These are phyloP conservation scores for Xerus inauris DNA, from an alignment of 2,113 vertebrate species.

Conservation along the genomic window DNA sequence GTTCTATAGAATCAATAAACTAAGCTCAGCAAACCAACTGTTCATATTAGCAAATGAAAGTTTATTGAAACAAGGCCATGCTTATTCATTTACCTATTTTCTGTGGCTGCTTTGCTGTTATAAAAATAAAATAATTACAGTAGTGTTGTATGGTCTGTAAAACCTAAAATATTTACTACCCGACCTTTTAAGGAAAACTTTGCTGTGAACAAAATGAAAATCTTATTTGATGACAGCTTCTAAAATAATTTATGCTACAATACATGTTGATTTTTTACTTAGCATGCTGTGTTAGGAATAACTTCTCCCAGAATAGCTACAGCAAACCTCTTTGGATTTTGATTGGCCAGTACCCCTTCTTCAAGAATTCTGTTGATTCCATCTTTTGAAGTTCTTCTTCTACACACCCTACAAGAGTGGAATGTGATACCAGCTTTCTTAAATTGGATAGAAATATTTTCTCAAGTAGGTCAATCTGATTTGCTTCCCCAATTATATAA, in stretches of 20 bases:
- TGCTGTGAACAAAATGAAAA: not conserved
- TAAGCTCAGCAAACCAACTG: not conserved
- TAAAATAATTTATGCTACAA: not conserved
- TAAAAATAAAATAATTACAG: not conserved
- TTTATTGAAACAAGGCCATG: not conserved
- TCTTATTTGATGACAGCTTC: not conserved
- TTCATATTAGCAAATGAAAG: not conserved
- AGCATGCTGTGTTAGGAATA: not conserved
- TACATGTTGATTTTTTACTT: not conserved
- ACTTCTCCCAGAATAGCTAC: not conserved
- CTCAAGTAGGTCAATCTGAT: not conserved
- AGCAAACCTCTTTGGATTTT: not conserved
- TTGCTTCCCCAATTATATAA: not conserved
- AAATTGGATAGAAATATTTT: not conserved
- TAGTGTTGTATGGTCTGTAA: not conserved
- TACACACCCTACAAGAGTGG: not conserved
- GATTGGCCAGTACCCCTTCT: not conserved
- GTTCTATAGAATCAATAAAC: not conserved
- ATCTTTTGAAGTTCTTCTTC: not conserved
- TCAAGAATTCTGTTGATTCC: not conserved
- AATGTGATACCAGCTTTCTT: not conserved
- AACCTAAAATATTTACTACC: not conserved
- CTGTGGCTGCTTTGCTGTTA: not conserved
- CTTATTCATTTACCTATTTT: not conserved
- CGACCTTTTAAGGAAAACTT: not conserved